Evolutionary conservation across 2,797 vertebrate genomes (phyloP), one percentile per base, ranked within the genome.

Genomic region (Betta splendens): DNA sequence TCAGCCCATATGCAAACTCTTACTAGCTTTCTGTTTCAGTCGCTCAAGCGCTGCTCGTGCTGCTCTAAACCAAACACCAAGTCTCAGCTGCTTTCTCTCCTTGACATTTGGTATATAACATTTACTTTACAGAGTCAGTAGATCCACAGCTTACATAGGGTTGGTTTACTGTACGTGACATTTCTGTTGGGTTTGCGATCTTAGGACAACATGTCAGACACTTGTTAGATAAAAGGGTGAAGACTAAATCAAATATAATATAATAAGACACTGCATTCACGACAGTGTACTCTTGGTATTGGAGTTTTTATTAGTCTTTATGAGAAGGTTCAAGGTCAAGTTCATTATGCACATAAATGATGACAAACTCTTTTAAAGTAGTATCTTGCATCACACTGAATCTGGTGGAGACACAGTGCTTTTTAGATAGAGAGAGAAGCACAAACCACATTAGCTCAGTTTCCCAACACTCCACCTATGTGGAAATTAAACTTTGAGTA

Each of bases 1-100:
- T 71, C 21, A 47, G 45, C n/a, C 56, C 52, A 73, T 44, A 36
- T 72, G 68, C 54, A 18, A 66, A 56, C 63, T 11, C 76, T 74
- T 77, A 64, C 51, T 9, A 42, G 23, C 36, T 29, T 26, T 64
- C 50, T 57, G 16, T 54, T 48, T 51, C 48, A 31, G 33, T 35
- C 32, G 23, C 10, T 37, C 15, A 18, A 7, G 42, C 29, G 49
- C 36, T 33, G 33, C 12, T 25, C 28, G 61, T 50, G n/a, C n/a
- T n/a, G n/a, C n/a, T 36, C 60, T 73, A 33, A 26, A 35, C 7
- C 16, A 5, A 32, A 39, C 18, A n/a, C 28, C 25, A n/a, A n/a
- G n/a, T n/a, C n/a, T n/a, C n/a, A n/a, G n/a, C n/a, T n/a, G 9
- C 25, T n/a, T n/a, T n/a, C n/a, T n/a, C n/a, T n/a, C n/a, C n/a